Conservation (phyloP, 1,140 invertebrate species). For the Drosophila tristis region DNA sequence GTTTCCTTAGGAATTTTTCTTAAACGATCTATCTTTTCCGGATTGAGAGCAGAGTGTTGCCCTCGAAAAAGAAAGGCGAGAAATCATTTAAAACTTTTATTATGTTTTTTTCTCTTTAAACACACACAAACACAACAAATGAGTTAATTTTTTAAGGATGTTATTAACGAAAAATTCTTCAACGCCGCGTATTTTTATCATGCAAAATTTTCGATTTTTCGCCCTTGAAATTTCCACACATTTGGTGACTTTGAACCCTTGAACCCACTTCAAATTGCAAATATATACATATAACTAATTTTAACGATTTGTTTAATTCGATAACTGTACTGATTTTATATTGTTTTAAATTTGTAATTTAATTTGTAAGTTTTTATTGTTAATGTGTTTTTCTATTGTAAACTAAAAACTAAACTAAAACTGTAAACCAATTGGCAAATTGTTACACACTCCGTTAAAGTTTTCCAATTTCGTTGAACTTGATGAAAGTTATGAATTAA, state of each 20-base stretch:
- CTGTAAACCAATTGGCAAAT: conserved; percentile 69
- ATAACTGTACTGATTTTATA: conserved; percentile 80
- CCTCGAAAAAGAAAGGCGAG: conserved; percentile 32
- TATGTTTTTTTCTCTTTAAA: conserved; percentile 48
- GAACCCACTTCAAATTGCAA: conserved; percentile 73
- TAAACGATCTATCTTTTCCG: conserved; percentile 32
- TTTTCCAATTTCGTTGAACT: conserved; percentile 48
- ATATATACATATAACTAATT: conserved; percentile 79
- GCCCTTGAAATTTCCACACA: conserved; percentile 43
- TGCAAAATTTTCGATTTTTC: conserved; percentile 59
- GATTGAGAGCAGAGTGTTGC: conserved; percentile 42
- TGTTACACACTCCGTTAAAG: conserved; percentile 75
- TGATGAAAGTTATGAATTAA: conserved; percentile 24
- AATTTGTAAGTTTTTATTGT: conserved; percentile 78
- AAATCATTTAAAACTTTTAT: conserved; percentile 46
- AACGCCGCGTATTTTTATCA: conserved; percentile 58
- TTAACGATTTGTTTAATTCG: conserved; percentile 76
- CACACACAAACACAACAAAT: conserved; percentile 68
- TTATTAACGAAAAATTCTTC: conserved; percentile 42
- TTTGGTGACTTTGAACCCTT: conserved; percentile 72
- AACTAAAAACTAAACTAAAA: conserved; percentile 64
- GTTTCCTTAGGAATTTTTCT: conserved; percentile 51
- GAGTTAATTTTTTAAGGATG: conserved; percentile 48
- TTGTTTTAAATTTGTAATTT: conserved; percentile 80
- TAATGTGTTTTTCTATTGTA: conserved; percentile 80